Conservation (phyloP, 2,113 vertebrate genomes). For the Ailurus styani region DNA sequence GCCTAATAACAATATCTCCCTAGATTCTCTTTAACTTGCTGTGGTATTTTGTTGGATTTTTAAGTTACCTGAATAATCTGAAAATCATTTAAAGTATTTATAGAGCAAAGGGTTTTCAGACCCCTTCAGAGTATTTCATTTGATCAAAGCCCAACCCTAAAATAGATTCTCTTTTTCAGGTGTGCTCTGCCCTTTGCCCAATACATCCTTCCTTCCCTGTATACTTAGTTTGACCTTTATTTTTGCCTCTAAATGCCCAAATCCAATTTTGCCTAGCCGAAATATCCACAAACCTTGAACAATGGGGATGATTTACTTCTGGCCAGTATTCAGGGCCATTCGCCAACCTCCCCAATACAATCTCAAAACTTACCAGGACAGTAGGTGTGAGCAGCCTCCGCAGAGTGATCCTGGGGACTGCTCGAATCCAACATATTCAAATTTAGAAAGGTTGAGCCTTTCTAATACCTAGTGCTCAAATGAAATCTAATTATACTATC, state of each 20-base stretch:
- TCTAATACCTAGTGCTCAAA: not conserved
- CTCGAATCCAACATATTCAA: not conserved
- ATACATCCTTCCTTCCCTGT: not conserved
- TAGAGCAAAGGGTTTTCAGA: not conserved
- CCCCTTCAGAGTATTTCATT: not conserved
- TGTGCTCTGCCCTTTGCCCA: not conserved
- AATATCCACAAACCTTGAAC: not conserved
- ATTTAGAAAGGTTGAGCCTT: constrained; percentile 4
- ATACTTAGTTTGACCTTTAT: not conserved
- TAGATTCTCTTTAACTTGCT: not conserved
- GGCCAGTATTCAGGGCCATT: not conserved
- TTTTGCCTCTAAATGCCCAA: not conserved
- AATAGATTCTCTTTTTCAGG: not conserved
- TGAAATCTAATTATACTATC: constrained; percentile 25
- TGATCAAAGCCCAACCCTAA: not conserved
- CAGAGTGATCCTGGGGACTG: not conserved
- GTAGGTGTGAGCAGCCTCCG: not conserved
- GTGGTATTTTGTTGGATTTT: not conserved
- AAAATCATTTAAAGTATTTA: constrained; percentile 10
- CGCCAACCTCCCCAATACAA: not conserved
- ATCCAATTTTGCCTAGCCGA: not conserved
- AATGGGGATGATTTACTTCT: not conserved
- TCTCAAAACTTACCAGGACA: not conserved
- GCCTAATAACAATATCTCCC: not conserved
- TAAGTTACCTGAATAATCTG: constrained; percentile 15